Evolutionary conservation across 2,888 invertebrate species (phyloP).

Genomic region (Apodemia zela): DNA sequence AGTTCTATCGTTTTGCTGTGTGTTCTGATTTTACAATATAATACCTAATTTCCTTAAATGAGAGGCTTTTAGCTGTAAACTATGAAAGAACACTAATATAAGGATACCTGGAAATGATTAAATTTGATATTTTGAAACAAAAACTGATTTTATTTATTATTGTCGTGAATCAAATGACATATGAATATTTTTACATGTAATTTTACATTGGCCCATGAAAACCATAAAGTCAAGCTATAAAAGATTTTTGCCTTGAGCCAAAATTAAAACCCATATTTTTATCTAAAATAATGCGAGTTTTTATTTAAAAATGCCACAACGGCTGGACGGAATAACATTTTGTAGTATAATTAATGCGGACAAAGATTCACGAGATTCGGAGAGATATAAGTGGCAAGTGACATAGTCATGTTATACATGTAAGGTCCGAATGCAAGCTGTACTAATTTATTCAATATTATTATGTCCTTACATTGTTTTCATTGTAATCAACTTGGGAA

Average conservation of each 20-base stretch:
- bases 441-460: not conserved
- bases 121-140: not conserved
- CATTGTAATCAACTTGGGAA: not conserved
- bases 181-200: no score
- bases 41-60: not conserved
- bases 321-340: no score
- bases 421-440: not conserved
- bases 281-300: not conserved
- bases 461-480: not conserved
- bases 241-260: no score
- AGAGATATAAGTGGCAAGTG: no score
- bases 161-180: no score
- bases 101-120: not conserved
- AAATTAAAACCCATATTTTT: not conserved
- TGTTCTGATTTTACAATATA: not conserved
- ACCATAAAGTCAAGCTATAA: not conserved
- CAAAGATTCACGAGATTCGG: no score
- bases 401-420: not conserved
- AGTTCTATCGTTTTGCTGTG: not conserved
- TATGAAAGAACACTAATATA: conserved; percentile 2
- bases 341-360: no score
- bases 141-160: not conserved
- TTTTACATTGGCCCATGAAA: no score
- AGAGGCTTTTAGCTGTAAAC: not conserved
- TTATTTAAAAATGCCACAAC: no score